These are phyloP conservation scores for Thryonomys swinderianus DNA, from an alignment of 2,113 vertebrate genomes.

Conservation along the genomic window DNA sequence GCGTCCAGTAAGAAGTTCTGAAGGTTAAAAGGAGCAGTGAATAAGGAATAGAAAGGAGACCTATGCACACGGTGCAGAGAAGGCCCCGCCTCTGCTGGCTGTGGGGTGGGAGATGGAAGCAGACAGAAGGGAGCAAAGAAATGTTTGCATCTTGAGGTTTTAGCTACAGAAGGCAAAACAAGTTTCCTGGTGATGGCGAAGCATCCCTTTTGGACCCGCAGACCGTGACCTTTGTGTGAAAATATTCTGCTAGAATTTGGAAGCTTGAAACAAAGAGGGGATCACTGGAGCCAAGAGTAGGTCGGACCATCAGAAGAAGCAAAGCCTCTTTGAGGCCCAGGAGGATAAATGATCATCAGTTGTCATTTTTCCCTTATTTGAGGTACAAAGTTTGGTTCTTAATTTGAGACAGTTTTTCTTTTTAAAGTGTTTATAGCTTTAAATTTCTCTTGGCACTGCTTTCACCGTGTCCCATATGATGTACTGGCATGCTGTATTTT, in stretches of 20 bases:
- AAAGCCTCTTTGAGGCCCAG: neutral
- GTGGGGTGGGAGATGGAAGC: neutral
- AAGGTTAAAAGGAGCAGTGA: neutral
- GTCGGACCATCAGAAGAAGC: neutral
- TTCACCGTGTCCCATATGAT: neutral
- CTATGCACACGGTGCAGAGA: neutral
- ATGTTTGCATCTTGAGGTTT: neutral
- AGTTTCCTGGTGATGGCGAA: neutral
- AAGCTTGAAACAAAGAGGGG: neutral
- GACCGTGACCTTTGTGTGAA: neutral
- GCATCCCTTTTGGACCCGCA: neutral
- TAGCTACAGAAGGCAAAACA: neutral
- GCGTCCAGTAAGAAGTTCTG: neutral
- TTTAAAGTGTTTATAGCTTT: neutral
- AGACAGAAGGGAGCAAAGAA: neutral
- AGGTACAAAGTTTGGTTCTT: neutral
- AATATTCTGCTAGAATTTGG: neutral
- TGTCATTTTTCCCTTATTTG: neutral
- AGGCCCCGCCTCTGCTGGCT: fast-evolving
- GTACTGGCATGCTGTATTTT: neutral
- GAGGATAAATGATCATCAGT: neutral
- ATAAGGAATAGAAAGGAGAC: neutral
- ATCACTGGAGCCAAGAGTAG: neutral
- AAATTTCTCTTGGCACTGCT: neutral
- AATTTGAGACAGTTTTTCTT: neutral